Percentiles rank a stretch among this genome's conserved stretches.
phyloP scores from a whole-genome alignment of 2,888 invertebrate species.

The Tenthredo livida region DNA sequence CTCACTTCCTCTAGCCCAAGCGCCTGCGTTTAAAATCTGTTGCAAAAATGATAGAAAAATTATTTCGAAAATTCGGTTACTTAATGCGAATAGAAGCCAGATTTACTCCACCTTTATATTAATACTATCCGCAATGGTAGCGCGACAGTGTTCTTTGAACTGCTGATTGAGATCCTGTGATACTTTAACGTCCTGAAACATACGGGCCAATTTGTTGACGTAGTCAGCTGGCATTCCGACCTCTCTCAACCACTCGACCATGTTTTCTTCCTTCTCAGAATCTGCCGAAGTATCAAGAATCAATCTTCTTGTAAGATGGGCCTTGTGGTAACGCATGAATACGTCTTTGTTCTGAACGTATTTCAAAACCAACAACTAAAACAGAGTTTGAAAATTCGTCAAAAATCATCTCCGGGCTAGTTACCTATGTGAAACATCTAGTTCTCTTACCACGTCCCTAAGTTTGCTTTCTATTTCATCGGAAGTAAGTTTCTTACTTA shows the following conservation, averaged over 20 bases:
- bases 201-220: conserved; percentile 97
- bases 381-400: conserved; percentile 58
- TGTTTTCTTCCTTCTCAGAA: conserved; percentile 99
- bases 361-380: conserved; percentile 93
- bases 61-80: background rate
- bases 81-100: background rate
- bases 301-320: conserved; percentile 95
- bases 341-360: conserved; percentile 99
- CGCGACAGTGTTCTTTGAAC: conserved; percentile 88
- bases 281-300: conserved; percentile 99
- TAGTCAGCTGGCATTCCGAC: conserved; percentile 99
- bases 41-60: conserved; percentile 39
- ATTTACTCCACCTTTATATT: conserved; percentile 87
- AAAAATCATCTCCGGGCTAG: background rate
- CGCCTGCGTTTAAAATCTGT: conserved; percentile 96
- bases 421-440: background rate
- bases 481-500: conserved; percentile 96
- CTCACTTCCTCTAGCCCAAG: conserved; percentile 98
- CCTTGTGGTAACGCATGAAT: conserved; percentile 99
- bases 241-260: conserved; percentile 98
- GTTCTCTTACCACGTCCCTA: conserved; percentile 87
- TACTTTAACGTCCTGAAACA: conserved; percentile 99
- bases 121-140: conserved; percentile 92
- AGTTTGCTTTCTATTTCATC: conserved; percentile 98
- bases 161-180: conserved; percentile 97